Conservation (phyloP, 2,888 invertebrate genomes). For the Eulithis prunata region DNA sequence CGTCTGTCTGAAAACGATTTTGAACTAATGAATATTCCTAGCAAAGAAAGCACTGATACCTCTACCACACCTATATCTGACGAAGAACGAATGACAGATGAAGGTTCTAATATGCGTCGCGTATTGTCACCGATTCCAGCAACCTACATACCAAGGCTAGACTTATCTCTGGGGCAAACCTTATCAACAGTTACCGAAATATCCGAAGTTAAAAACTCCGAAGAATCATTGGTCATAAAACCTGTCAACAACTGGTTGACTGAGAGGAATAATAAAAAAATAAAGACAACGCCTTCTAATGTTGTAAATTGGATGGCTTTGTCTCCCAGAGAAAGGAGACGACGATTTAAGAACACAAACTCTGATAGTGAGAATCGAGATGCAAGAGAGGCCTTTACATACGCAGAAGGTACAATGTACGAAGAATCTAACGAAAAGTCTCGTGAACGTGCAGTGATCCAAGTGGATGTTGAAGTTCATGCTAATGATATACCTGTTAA, state of each 20-base stretch:
- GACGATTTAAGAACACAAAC: slow-evolving; percentile 43
- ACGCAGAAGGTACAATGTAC: slow-evolving; percentile 29
- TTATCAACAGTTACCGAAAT: slow-evolving; percentile 72
- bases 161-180: slow-evolving; percentile 58
- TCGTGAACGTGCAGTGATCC: slow-evolving; percentile 29
- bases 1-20: slow-evolving; percentile 56
- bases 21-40: slow-evolving; percentile 51
- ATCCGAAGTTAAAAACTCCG: slow-evolving; percentile 57
- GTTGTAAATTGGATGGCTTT: slow-evolving; percentile 62
- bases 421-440: slow-evolving; percentile 8
- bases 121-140: slow-evolving; percentile 62
- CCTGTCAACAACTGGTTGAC: slow-evolving; percentile 58
- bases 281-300: slow-evolving; percentile 45
- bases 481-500: slow-evolving; percentile 27
- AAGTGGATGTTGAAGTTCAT: slow-evolving; percentile 51
- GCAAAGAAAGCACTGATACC: slow-evolving; percentile 48
- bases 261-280: slow-evolving; percentile 39
- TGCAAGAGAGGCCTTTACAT: slow-evolving; percentile 20
- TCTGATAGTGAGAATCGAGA: slow-evolving; percentile 11
- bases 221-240: slow-evolving; percentile 42
- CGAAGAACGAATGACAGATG: slow-evolving; percentile 42
- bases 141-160: slow-evolving; percentile 61
- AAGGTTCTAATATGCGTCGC: slow-evolving; percentile 42
- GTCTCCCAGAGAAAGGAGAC: slow-evolving; percentile 62
- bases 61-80: slow-evolving; percentile 51